Percentiles rank a stretch among this genome's conserved stretches.
Evolutionary conservation across 2,113 vertebrate genomes (phyloP).

Genomic region (Vombatus ursinus): DNA sequence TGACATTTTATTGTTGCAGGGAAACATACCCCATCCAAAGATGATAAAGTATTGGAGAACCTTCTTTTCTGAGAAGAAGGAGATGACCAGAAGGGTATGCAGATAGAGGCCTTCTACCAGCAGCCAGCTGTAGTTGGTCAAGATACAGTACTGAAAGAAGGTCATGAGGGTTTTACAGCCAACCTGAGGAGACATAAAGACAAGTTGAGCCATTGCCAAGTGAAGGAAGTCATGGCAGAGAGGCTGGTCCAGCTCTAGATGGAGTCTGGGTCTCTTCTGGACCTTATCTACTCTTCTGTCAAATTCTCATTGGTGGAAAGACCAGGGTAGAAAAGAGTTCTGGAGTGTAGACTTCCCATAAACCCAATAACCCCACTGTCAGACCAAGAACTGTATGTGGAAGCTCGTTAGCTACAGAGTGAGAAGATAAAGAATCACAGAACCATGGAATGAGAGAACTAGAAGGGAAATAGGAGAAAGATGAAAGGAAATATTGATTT

Average conservation of each 20-base stretch:
- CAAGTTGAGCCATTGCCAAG: not conserved
- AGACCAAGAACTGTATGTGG: not conserved
- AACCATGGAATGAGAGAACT: not conserved
- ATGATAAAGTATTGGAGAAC: slow-evolving; percentile 90
- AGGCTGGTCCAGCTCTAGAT: not conserved
- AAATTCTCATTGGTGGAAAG: not conserved
- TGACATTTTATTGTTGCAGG: slow-evolving; percentile 21
- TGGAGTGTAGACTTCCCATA: not conserved
- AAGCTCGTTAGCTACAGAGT: not conserved
- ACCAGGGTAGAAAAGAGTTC: not conserved
- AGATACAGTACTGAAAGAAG: slow-evolving; percentile 95
- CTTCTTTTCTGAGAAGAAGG: slow-evolving; percentile 92
- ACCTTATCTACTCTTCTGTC: not conserved
- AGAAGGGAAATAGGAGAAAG: not conserved
- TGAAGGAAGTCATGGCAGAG: not conserved
- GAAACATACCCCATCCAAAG: slow-evolving; percentile 93
- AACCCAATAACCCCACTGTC: not conserved
- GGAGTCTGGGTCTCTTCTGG: not conserved
- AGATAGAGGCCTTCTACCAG: slow-evolving; percentile 96
- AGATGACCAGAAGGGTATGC: slow-evolving; percentile 91
- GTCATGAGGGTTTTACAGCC: slow-evolving; percentile 93
- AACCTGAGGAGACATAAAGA: slow-evolving; percentile 84
- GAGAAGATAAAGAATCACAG: not conserved
- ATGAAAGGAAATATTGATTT: not conserved
- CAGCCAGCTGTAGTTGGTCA: slow-evolving; percentile 97